Evolutionary conservation across 1,140 invertebrate genomes (phyloP).

Genomic region (Parapsyche elsis): DNA sequence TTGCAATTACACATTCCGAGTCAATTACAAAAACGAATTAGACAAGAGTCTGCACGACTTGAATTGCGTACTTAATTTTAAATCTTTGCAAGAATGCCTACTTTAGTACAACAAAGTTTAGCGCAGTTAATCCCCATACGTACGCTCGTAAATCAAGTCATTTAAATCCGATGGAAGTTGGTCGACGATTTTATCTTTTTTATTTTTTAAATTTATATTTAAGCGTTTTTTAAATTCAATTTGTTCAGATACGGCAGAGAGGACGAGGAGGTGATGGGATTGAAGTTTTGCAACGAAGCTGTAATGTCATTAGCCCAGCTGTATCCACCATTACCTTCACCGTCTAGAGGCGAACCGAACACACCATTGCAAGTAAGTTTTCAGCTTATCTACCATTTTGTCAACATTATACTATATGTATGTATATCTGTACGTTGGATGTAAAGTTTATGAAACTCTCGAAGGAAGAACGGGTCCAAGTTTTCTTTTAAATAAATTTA

Average conservation of each 20-base stretch:
- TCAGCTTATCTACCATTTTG: neutral
- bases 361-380: slow-evolving; percentile 80
- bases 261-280: slow-evolving; percentile 92
- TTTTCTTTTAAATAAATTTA: neutral
- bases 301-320: slow-evolving; percentile 87
- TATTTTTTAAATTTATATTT: slow-evolving; percentile 1
- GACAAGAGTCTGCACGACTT: neutral
- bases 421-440: too few species aligned
- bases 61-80: neutral
- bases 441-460: too few species aligned
- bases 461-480: neutral
- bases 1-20: neutral
- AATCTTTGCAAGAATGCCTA: neutral
- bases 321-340: slow-evolving; percentile 71
- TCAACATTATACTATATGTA: neutral
- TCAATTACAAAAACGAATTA: slow-evolving; percentile 5
- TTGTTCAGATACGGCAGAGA: slow-evolving; percentile 82
- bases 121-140: too few species aligned
- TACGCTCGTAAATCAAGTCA: neutral
- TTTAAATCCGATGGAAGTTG: neutral
- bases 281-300: slow-evolving; percentile 92
- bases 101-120: too few species aligned
- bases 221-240: slow-evolving; percentile 13
- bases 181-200: too few species aligned
- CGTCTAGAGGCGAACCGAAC: slow-evolving; percentile 68